Conservation (phyloP, 2,888 invertebrate genomes). For the Caenorhabditis macrosperma region DNA sequence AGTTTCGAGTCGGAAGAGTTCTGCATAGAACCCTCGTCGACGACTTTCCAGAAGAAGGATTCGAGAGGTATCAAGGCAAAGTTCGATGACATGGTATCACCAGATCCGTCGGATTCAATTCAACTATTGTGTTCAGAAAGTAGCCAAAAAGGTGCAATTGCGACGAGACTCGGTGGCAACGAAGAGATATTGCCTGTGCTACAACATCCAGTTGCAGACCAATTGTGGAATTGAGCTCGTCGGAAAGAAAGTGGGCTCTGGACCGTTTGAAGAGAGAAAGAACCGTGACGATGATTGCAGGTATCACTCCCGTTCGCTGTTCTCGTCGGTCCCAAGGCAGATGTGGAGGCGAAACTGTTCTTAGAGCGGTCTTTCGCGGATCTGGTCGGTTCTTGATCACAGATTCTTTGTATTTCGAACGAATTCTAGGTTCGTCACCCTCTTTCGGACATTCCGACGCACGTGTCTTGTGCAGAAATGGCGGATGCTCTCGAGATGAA, state of each 20-base stretch:
- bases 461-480: constrained; percentile 75
- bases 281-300: too few species aligned
- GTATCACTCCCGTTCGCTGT: constrained; percentile 80
- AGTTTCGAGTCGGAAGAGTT: constrained; percentile 78
- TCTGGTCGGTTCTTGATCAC: constrained; percentile 56
- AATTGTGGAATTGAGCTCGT: constrained; percentile 78
- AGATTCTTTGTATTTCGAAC: too few species aligned
- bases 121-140: too few species aligned
- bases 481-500: constrained; percentile 79
- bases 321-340: constrained; percentile 78
- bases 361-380: constrained; percentile 78
- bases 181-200: constrained; percentile 78
- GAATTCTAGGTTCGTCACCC: constrained; percentile 76
- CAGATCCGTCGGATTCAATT: background rate
- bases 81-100: constrained; percentile 80
- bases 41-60: constrained; percentile 71
- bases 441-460: constrained; percentile 75
- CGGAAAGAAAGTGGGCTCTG: constrained; percentile 71
- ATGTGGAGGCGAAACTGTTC: constrained; percentile 79
- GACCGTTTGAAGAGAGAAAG: too few species aligned
- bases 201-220: constrained; percentile 73
- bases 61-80: constrained; percentile 73
- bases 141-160: constrained; percentile 79
- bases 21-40: constrained; percentile 74
- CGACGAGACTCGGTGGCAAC: constrained; percentile 79